Evolutionary conservation across 2,797 vertebrate genomes (phyloP).

Genomic region (Philypnodon macrostomus): DNA sequence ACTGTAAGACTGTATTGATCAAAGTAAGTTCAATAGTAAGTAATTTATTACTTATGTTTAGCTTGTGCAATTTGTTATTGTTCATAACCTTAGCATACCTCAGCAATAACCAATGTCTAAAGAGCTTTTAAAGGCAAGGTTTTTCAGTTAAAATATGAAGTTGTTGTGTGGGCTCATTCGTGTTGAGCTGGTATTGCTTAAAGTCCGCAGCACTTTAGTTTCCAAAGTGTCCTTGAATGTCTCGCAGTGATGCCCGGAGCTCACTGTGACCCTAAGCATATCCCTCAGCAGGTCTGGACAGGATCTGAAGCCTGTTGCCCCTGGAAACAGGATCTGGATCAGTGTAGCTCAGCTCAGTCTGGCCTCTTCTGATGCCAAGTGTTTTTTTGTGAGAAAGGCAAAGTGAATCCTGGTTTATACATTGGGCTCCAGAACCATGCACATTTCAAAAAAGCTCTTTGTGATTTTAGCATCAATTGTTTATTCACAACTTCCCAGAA

Average conservation of each 20-base stretch:
- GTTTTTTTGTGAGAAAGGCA: conserved; percentile 36
- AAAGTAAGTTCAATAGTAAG: no score
- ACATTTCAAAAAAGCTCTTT: conserved; percentile 4
- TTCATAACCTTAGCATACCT: no score
- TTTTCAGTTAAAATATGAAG: no score
- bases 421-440: conserved; percentile 9
- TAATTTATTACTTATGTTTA: no score
- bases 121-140: no score
- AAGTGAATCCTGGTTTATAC: conserved; percentile 22
- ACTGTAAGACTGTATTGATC: no score
- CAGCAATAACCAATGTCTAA: no score
- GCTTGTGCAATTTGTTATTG: no score
- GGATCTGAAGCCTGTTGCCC: conserved; percentile 31
- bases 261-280: conserved; percentile 42
- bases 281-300: conserved; percentile 30
- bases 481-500: no score
- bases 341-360: conserved; percentile 46
- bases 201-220: no score
- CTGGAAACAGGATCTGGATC: conserved; percentile 54
- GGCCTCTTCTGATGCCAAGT: conserved; percentile 36
- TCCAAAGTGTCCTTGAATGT: neutral
- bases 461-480: conserved; percentile 17
- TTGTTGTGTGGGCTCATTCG: no score
- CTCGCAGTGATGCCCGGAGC: conserved; percentile 18
- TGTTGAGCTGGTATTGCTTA: no score